Conservation (phyloP, 2,113 vertebrate genomes). For the Hypanus sabinus region DNA sequence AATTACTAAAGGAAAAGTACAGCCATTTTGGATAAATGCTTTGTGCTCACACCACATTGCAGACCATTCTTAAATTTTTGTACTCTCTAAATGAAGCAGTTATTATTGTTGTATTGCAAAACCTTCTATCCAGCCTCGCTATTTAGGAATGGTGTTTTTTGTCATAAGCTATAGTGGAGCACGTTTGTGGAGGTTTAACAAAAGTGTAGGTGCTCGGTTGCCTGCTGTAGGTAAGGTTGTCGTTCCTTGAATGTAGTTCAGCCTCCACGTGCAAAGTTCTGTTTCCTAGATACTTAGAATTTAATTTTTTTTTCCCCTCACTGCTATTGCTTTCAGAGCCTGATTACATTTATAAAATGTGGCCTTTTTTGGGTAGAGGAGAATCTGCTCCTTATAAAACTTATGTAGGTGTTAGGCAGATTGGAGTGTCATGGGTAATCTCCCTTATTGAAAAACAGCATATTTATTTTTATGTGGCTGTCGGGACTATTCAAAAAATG, state of each 20-base stretch:
- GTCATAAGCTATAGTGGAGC: background rate
- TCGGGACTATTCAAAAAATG: constrained; percentile 7
- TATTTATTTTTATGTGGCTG: constrained; percentile 5
- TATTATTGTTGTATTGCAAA: background rate
- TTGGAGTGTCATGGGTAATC: background rate
- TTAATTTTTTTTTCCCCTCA: background rate
- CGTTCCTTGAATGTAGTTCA: background rate
- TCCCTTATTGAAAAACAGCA: background rate
- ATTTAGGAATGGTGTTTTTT: background rate
- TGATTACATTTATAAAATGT: background rate
- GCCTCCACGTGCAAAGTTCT: constrained; percentile 9
- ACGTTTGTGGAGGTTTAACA: constrained; percentile 17
- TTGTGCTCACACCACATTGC: background rate
- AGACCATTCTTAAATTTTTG: background rate
- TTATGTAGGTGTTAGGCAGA: background rate
- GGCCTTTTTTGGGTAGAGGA: background rate
- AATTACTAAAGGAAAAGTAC: too few species aligned
- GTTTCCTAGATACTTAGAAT: background rate
- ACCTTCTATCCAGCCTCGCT: background rate
- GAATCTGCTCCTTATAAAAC: background rate
- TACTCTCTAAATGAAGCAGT: background rate
- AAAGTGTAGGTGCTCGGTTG: background rate
- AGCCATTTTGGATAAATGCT: background rate
- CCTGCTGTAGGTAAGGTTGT: background rate
- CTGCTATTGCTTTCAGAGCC: background rate